A percentile compares a stretch with the other conserved stretches of the same genome.
These are phyloP conservation scores for Babyrousa celebensis DNA, from an alignment of 2,797 vertebrate genomes.

Conservation along the genomic window DNA sequence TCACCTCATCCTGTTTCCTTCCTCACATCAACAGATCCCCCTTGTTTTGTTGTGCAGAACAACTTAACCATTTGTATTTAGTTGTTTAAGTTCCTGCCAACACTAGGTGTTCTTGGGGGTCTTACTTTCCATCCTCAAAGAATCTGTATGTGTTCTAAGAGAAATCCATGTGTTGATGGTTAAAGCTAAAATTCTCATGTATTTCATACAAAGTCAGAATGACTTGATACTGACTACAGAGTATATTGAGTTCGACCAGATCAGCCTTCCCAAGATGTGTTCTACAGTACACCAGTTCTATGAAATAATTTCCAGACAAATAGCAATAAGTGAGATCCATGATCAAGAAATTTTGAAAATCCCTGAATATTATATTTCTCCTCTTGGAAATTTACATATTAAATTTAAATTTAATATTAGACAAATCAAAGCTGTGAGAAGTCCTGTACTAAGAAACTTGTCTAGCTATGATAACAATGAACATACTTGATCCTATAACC, in stretches of 20 bases:
- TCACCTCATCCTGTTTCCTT: not conserved
- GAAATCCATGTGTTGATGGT: not conserved
- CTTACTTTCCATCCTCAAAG: not conserved
- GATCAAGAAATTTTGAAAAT: not conserved
- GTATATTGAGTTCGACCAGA: not conserved
- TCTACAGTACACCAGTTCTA: not conserved
- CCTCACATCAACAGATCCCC: not conserved
- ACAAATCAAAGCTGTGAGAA: not conserved
- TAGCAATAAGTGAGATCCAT: not conserved
- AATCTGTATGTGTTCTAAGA: not conserved
- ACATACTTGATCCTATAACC: not conserved
- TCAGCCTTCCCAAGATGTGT: not conserved
- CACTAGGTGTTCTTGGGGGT: not conserved
- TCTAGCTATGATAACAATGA: not conserved
- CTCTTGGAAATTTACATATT: not conserved
- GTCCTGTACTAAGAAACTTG: not conserved
- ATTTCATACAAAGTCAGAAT: slow-evolving; percentile 23
- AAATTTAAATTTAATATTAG: too few species aligned
- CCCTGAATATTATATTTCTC: not conserved
- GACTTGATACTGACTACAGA: not conserved
- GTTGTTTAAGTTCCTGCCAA: not conserved
- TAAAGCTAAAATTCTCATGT: not conserved
- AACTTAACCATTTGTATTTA: not conserved
- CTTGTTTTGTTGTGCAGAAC: not conserved
- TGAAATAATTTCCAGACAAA: not conserved